Conservation (phyloP, 2,888 invertebrate species). For the Chouioia cunea region DNA sequence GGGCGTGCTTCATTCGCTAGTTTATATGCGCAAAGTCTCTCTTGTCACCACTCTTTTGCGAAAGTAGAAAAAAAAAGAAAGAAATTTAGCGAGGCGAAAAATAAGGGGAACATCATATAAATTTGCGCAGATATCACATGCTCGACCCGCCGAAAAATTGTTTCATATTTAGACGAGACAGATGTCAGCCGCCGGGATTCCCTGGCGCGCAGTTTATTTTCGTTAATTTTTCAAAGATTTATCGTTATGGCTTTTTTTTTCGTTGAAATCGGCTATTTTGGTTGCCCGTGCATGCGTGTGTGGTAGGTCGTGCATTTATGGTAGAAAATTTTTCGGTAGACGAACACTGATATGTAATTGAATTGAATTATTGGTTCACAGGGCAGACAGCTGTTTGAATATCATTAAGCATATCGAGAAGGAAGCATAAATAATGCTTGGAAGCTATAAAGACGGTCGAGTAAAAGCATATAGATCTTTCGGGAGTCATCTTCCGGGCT, state of each 20-base stretch:
- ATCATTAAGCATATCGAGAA: not conserved
- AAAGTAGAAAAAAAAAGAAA: not conserved
- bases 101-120: conserved; percentile 30
- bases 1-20: conserved; percentile 56
- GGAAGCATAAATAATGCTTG: conserved; percentile 39
- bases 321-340: no score
- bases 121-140: conserved; percentile 32
- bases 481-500: not conserved
- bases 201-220: conserved; percentile 32
- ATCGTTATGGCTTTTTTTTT: no score
- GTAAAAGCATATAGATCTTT: conserved; percentile 15
- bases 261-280: no score
- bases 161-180: conserved; percentile 35
- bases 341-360: no score
- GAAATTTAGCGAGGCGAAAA: conserved; percentile 15
- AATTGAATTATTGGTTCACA: no score
- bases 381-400: no score
- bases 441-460: conserved; percentile 10
- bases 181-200: conserved; percentile 21
- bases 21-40: conserved; percentile 49
- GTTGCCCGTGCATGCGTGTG: no score
- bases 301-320: no score
- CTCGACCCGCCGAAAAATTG: conserved; percentile 29
- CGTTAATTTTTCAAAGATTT: conserved; percentile 5
- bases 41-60: conserved; percentile 35